phyloP scores from a whole-genome alignment of 2,113 vertebrate species.

The Semicossyphus pulcher region DNA sequence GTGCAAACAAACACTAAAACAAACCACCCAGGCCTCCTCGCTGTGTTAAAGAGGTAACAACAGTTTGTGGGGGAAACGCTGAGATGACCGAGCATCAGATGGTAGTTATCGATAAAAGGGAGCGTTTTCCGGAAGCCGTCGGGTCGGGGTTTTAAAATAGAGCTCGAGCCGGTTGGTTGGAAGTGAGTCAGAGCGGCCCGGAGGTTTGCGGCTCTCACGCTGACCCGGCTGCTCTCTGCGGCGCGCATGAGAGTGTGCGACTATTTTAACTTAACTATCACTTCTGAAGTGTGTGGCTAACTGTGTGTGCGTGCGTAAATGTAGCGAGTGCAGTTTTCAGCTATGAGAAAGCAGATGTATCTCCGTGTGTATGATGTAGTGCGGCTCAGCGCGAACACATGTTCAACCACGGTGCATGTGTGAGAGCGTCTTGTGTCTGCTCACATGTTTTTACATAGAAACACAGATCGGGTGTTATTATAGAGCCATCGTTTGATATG shows the following conservation, averaged over 20 bases:
- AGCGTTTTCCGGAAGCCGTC: conserved; percentile 17
- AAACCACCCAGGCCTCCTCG: conserved; percentile 27
- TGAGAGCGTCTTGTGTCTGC: conserved; percentile 32
- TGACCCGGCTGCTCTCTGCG: conserved; percentile 54
- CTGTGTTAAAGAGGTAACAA: conserved; percentile 45
- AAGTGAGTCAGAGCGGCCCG: conserved; percentile 69
- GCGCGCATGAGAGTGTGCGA: conserved; percentile 49
- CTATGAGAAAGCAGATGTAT: conserved; percentile 69
- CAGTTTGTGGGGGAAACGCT: conserved; percentile 32
- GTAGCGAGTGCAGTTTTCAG: conserved; percentile 11
- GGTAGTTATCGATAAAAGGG: conserved; percentile 49
- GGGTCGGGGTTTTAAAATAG: conserved; percentile 61
- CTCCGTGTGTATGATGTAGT: conserved; percentile 42
- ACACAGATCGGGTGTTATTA: conserved; percentile 32
- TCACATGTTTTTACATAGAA: conserved; percentile 49
- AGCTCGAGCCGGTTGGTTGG: conserved; percentile 39
- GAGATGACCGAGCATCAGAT: conserved; percentile 57
- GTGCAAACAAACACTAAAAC: conserved; percentile 68
- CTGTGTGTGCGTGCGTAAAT: conserved; percentile 45
- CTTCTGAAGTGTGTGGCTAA: conserved; percentile 62
- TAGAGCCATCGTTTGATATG: conserved; percentile 31
- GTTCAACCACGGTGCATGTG: conserved; percentile 52
- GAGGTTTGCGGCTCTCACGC: conserved; percentile 69
- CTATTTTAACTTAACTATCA: conserved; percentile 77
- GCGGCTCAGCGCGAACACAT: conserved; percentile 52